Conservation (phyloP, 2,113 vertebrate genomes). For the Lathamus discolor region DNA sequence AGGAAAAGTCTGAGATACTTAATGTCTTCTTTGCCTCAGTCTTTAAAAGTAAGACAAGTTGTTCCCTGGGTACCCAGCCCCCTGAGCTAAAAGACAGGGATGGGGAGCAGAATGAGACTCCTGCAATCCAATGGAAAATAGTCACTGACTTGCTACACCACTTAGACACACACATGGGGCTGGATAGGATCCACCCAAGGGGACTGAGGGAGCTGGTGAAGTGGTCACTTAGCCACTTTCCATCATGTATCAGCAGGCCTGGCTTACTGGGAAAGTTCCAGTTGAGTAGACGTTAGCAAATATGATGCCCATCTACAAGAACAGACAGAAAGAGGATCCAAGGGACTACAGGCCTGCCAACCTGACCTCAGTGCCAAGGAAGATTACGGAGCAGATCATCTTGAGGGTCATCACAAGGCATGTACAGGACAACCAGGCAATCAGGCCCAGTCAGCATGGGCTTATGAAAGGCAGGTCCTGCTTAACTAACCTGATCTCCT, state of each 20-base stretch:
- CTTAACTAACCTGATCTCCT: not conserved
- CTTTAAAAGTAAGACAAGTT: not conserved
- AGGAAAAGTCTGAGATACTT: not conserved
- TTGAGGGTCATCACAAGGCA: not conserved
- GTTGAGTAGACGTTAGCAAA: not conserved
- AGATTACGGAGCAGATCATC: not conserved
- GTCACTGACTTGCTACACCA: not conserved
- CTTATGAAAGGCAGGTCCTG: not conserved
- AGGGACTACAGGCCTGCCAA: not conserved
- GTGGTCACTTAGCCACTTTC: not conserved
- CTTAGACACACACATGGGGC: no score
- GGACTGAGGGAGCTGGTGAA: not conserved
- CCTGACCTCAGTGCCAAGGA: not conserved
- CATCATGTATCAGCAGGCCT: not conserved
- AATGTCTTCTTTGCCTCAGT: not conserved
- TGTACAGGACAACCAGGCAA: not conserved
- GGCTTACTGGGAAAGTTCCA: not conserved
- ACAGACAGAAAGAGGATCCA: not conserved
- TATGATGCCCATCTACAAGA: not conserved
- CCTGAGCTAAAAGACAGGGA: not conserved
- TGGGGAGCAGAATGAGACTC: not conserved
- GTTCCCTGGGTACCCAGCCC: not conserved
- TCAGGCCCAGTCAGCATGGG: not conserved
- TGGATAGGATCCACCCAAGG: no score
- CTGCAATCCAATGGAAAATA: not conserved